These are phyloP conservation scores for Emydura subglobosa DNA, from an alignment of 2,113 vertebrate genomes.

Conservation along the genomic window DNA sequence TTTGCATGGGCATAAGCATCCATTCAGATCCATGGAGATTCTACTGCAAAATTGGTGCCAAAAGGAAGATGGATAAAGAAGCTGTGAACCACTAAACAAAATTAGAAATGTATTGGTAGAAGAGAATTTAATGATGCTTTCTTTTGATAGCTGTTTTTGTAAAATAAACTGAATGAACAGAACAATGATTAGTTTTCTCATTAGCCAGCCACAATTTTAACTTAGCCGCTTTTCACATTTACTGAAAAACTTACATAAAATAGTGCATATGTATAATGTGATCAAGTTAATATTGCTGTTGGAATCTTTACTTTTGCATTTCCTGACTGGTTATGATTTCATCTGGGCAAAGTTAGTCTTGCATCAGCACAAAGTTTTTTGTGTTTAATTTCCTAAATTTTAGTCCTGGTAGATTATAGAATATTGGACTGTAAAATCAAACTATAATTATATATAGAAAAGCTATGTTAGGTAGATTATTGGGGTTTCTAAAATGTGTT, in stretches of 20 bases:
- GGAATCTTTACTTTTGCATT: neutral
- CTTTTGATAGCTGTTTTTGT: neutral
- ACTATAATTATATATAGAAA: neutral
- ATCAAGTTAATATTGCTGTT: neutral
- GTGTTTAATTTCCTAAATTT: neutral
- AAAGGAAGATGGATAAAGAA: neutral
- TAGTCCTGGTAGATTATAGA: neutral
- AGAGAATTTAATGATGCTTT: neutral
- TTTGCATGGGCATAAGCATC: neutral
- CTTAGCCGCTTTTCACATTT: constrained; percentile 25
- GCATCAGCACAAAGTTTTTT: neutral
- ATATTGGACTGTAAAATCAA: neutral
- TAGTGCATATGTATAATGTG: neutral
- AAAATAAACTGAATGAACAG: constrained; percentile 16
- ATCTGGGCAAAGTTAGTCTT: neutral
- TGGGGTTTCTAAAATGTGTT: neutral
- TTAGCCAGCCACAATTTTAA: neutral
- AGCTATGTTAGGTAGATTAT: neutral
- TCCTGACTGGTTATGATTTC: neutral
- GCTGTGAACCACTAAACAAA: neutral
- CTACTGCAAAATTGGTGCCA: accelerated
- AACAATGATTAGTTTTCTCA: constrained; percentile 8
- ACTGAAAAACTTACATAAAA: neutral
- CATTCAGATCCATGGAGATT: neutral
- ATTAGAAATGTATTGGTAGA: neutral